Conservation (phyloP, 2,888 invertebrate genomes). For the Drosophila infuscata region DNA sequence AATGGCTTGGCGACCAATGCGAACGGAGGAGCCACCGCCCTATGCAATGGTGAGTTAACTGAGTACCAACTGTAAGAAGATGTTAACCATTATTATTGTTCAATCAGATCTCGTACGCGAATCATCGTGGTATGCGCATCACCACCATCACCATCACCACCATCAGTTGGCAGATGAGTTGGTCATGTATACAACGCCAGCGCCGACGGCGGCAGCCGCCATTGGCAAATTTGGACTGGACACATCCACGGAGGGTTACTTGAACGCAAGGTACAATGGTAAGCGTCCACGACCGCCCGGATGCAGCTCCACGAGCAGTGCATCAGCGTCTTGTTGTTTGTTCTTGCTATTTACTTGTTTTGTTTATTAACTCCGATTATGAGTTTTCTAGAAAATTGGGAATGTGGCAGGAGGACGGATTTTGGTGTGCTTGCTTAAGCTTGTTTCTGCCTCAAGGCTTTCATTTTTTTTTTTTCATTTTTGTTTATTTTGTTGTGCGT, state of each 20-base stretch:
- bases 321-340: slow-evolving; percentile 54
- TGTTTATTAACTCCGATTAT: slow-evolving; percentile 80
- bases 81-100: slow-evolving; percentile 8
- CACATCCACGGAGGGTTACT: slow-evolving; percentile 83
- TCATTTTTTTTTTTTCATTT: slow-evolving; percentile 16
- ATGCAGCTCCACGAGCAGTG: slow-evolving; percentile 42
- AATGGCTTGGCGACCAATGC: slow-evolving; percentile 49
- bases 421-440: slow-evolving; percentile 6
- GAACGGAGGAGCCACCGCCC: slow-evolving; percentile 49
- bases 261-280: slow-evolving; percentile 85
- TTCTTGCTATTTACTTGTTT: slow-evolving; percentile 66
- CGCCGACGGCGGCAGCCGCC: slow-evolving; percentile 70
- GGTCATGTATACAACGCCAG: slow-evolving; percentile 81
- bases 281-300: slow-evolving; percentile 78
- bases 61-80: not conserved
- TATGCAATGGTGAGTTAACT: slow-evolving; percentile 70
- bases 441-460: slow-evolving; percentile 42
- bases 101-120: slow-evolving; percentile 76
- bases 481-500: slow-evolving; percentile 43
- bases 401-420: slow-evolving; percentile 14
- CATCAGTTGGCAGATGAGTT: slow-evolving; percentile 82
- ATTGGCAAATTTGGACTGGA: slow-evolving; percentile 84
- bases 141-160: slow-evolving; percentile 81
- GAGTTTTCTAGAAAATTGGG: slow-evolving; percentile 49
- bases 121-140: slow-evolving; percentile 80